These are phyloP conservation scores for Trachymyrmex cornetzi DNA, from an alignment of 1,140 invertebrate genomes.

Conservation along the genomic window DNA sequence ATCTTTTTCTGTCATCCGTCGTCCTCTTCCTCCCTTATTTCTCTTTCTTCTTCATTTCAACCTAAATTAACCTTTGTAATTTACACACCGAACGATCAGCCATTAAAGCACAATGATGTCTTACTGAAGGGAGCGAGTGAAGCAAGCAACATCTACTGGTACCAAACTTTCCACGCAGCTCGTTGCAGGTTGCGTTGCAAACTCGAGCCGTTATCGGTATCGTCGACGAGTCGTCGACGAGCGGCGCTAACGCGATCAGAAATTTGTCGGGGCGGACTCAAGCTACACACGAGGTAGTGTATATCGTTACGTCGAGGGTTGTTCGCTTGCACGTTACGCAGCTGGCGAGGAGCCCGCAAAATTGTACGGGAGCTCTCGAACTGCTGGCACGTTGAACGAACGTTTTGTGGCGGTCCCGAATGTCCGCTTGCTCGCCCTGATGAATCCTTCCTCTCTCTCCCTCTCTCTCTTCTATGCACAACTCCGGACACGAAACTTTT, in stretches of 20 bases:
- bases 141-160: not conserved
- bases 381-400: conserved; percentile 61
- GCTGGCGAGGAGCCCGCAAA: conserved; percentile 25
- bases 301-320: not conserved
- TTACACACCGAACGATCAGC: not conserved
- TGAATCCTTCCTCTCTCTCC: not conserved
- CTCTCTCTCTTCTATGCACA: not conserved
- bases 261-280: conserved; percentile 27
- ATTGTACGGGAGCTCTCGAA: conserved; percentile 36
- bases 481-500: conserved; percentile 59
- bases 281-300: not conserved
- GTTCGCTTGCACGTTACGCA: not conserved
- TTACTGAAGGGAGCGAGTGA: not conserved
- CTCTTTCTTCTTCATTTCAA: not conserved
- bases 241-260: conserved; percentile 55
- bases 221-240: not conserved
- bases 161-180: conserved; percentile 16
- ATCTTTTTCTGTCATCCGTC: not conserved
- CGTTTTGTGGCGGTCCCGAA: conserved; percentile 50
- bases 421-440: not conserved
- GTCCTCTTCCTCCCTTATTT: not conserved
- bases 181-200: conserved; percentile 2
- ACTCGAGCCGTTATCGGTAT: conserved; percentile 25
- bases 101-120: not conserved
- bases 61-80: not conserved